Percentiles rank a stretch among this genome's conserved stretches.
phyloP scores from a whole-genome alignment of 2,113 vertebrate genomes.

The Phalacrocorax carbo region DNA sequence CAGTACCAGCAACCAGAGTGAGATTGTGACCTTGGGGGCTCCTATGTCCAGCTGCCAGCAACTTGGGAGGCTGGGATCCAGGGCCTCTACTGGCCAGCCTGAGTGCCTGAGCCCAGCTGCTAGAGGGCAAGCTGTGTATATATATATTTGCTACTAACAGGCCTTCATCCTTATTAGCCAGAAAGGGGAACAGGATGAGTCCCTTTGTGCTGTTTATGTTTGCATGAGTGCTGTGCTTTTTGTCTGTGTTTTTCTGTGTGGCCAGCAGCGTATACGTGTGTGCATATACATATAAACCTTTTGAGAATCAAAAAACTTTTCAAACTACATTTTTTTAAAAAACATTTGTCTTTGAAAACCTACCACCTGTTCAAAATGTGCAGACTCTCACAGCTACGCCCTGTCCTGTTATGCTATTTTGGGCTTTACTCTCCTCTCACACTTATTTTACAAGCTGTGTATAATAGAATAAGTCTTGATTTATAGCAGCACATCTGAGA shows the following conservation, averaged over 20 bases:
- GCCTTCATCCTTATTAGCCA: neutral
- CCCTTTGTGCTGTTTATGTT: neutral
- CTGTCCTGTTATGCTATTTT: neutral
- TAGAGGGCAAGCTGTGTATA: accelerated
- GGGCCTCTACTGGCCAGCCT: neutral
- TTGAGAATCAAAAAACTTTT: neutral
- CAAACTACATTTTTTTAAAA: neutral
- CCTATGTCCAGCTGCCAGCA: neutral
- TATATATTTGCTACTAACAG: neutral
- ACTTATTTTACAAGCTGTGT: neutral
- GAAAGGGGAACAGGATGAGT: neutral
- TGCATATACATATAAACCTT: neutral
- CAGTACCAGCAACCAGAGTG: neutral
- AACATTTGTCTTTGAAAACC: neutral
- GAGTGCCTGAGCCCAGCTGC: neutral
- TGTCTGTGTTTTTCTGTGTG: neutral
- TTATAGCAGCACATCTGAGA: neutral
- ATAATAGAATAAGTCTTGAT: neutral
- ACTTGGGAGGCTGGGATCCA: neutral
- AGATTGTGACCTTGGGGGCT: accelerated
- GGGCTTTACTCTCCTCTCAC: neutral
- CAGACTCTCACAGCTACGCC: neutral
- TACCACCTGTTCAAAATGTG: neutral
- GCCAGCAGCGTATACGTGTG: accelerated
- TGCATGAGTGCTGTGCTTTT: neutral